Evolutionary conservation across 2,113 vertebrate species (phyloP), one percentile per base, ranked within the genome.

Genomic region (Pterocles gutturalis): DNA sequence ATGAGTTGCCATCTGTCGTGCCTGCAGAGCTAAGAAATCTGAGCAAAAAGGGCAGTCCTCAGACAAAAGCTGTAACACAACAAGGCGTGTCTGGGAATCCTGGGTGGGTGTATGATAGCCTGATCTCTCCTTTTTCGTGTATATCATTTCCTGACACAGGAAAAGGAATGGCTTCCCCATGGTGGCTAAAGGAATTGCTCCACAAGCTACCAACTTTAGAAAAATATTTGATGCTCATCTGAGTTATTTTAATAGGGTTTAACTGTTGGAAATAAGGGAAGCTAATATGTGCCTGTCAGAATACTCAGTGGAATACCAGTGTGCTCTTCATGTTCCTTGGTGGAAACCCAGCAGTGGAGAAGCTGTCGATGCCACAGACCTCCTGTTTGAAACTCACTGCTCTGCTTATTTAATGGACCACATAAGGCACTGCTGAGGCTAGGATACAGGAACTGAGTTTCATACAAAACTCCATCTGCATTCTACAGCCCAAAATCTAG

Each of bases 21-120:
- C 84, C 87, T 83, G 71, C 80, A 82, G 57, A 86, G 69, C 64
- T 71, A 41, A 71, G 82, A 66, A 82, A 61, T 36, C 51, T 77
- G 70, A 90, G 70, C 64, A 71, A 34, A 65, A 82, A 60, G 17
- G 55, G 61, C 62, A 62, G 41, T n/a, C 20, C 62, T 43, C 1
- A 2, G 43, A 38, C 41, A 38, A 61, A 51, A 83, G n/a, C 48
- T 62, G 36, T 26, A 61, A 7, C 20, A 64, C 78, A 8, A 3
- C 51, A 62, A 24, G 41, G 36, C 38, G 67, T 75, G 57, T 19
- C 62, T 53, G 57, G 71, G 48, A 86, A 67, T 70, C 31, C 66
- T 58, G 36, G 22, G 12, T 10, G n/a, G 31, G 31, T 53, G 22
- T 12, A 5, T 4, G 20, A 9, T 45, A 43, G 26, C 29, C 36